Conservation (phyloP, 1,140 invertebrate species). For the Apis dorsata region DNA sequence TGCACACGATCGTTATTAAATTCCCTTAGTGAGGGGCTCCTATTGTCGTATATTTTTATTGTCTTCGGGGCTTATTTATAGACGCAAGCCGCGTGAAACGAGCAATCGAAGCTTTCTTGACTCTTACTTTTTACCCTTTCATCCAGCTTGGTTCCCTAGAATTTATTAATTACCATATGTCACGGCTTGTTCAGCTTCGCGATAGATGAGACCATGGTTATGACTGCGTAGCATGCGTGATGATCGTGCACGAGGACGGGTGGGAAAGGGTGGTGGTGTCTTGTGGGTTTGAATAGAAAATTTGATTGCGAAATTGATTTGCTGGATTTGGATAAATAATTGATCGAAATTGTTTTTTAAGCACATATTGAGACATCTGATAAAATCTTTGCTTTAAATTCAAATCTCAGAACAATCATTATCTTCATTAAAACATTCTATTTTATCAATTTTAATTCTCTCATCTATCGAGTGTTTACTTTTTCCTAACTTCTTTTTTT, state of each 20-base stretch:
- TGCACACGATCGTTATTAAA: conserved; percentile 31
- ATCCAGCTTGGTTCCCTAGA: conserved; percentile 8
- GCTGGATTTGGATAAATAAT: neutral
- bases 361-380: too few species aligned
- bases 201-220: conserved; percentile 29
- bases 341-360: neutral
- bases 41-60: conserved; percentile 35
- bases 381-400: too few species aligned
- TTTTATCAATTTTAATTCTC: too few species aligned
- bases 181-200: conserved; percentile 14
- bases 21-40: neutral
- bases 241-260: too few species aligned
- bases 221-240: neutral
- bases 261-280: neutral
- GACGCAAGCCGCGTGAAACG: neutral
- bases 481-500: too few species aligned
- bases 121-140: neutral
- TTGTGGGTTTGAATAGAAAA: neutral
- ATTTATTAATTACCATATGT: conserved; percentile 50
- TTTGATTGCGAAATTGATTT: neutral
- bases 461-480: too few species aligned
- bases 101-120: neutral
- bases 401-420: too few species aligned
- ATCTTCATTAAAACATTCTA: too few species aligned
- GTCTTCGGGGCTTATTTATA: conserved; percentile 43